phyloP scores from a whole-genome alignment of 2,888 invertebrate genomes.

The Dolomedes plantarius region DNA sequence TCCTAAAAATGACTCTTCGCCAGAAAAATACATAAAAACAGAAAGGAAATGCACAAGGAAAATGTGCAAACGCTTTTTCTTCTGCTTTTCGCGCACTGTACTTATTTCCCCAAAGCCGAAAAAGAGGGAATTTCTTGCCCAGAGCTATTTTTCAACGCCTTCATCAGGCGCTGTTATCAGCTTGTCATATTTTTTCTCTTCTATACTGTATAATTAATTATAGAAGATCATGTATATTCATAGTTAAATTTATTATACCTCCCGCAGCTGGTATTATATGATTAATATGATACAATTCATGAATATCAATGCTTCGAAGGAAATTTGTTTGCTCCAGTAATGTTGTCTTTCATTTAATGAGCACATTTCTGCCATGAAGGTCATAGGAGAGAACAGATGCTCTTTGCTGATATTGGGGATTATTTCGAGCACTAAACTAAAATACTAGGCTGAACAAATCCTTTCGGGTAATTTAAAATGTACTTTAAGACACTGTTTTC shows the following conservation, averaged over 20 bases:
- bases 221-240: constrained; percentile 22
- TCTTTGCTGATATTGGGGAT: no score
- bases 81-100: background rate
- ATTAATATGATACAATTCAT: background rate
- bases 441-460: no score
- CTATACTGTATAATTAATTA: constrained; percentile 24
- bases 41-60: background rate
- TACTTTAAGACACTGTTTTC: no score
- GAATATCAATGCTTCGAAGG: background rate
- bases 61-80: constrained; percentile 11
- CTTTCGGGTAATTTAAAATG: no score
- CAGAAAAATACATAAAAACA: constrained; percentile 25
- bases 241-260: constrained; percentile 6
- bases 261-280: background rate
- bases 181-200: constrained; percentile 6
- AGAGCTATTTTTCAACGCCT: constrained; percentile 28
- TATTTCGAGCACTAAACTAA: no score
- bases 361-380: background rate
- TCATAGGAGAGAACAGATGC: background rate
- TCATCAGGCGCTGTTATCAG: constrained; percentile 30
- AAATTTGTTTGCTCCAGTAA: background rate
- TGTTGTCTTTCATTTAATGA: background rate
- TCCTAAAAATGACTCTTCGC: constrained; percentile 36
- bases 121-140: constrained; percentile 21
- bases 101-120: constrained; percentile 30